These are phyloP conservation scores for Kryptolebias ocellatus DNA, from an alignment of 2,797 vertebrate genomes.

Conservation along the genomic window DNA sequence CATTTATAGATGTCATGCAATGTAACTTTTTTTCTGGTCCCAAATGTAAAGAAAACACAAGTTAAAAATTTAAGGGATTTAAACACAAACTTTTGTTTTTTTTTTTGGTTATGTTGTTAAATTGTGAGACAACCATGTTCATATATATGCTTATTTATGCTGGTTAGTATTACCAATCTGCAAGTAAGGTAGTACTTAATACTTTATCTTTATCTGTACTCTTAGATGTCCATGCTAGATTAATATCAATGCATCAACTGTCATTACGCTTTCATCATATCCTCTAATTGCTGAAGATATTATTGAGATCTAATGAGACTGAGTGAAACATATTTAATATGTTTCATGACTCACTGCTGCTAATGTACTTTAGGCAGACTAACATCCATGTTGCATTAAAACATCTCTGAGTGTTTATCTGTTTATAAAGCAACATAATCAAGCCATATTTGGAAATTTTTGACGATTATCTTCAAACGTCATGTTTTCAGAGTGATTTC, in stretches of 20 bases:
- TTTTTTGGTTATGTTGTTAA: too few species aligned
- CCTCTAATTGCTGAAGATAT: conserved; percentile 63
- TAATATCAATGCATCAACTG: conserved; percentile 25
- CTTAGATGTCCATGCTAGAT: conserved; percentile 30
- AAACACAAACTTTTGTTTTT: too few species aligned
- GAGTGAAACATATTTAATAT: conserved; percentile 53
- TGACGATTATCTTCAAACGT: background rate
- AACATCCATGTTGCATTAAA: conserved; percentile 24
- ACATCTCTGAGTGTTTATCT: conserved; percentile 28
- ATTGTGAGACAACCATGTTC: too few species aligned
- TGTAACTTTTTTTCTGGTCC: background rate
- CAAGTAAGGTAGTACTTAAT: background rate
- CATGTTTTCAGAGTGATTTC: too few species aligned
- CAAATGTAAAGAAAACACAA: background rate
- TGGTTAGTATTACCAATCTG: background rate
- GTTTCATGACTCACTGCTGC: conserved; percentile 28
- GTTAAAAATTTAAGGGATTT: background rate
- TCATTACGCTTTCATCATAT: conserved; percentile 55
- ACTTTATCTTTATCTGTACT: background rate
- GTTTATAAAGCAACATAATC: conserved; percentile 42
- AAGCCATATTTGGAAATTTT: conserved; percentile 45
- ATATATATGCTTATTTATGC: background rate
- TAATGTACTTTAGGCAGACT: conserved; percentile 35
- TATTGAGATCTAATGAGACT: conserved; percentile 63
- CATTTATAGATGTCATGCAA: background rate